Evolutionary conservation across 2,888 invertebrate species (phyloP), one percentile per base, ranked within the genome.

Genomic region (Alloplasta piceator): DNA sequence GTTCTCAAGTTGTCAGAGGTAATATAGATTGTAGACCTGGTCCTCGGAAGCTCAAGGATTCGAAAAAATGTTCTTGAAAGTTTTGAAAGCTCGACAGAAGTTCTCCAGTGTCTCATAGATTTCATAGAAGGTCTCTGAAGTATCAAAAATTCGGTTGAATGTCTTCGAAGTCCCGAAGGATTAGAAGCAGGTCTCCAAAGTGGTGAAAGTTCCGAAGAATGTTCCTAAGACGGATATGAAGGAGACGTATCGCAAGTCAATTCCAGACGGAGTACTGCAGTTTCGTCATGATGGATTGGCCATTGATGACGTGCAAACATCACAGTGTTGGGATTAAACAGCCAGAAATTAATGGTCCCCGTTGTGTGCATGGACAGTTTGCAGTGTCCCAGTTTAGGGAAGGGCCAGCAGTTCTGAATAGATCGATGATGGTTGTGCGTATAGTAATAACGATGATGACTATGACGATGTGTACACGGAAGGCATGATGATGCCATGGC

Each of bases 391-490:
- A 26, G 26, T 26, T 26, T 10, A 10, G 61, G 50, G 26, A 41
- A 63, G 61, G 26, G 41, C 41, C 26, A n/a, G n/a, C 10, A 16
- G 72, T 66, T 72, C 63, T 55, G 46, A 71, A 70, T 56, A 56
- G 75, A 52, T 67, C 7, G 68, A 61, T 63, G 68, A 70, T 74
- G 56, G 41, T 12, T 52, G 50, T 43, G 46, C 16, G 50, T 61
- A 56, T 52, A 16, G 55, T 83, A 81, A 78, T 78, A 70, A 70
- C 36, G 64, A 78, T 70, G 60, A 76, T 78, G 70, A 66, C 67
- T 73, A 56, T 38, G 12, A 48, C 75, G 55, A 70, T 3, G 26
- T 26, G 26, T 78, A 56, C 16, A n/a, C n/a, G 38, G 39, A 39
- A 39, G 43, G 60, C 38, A 81, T 71, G 78, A 75, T 72, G 63